Evolutionary conservation across 2,888 invertebrate species (phyloP).

Genomic region (Mythimna impura): DNA sequence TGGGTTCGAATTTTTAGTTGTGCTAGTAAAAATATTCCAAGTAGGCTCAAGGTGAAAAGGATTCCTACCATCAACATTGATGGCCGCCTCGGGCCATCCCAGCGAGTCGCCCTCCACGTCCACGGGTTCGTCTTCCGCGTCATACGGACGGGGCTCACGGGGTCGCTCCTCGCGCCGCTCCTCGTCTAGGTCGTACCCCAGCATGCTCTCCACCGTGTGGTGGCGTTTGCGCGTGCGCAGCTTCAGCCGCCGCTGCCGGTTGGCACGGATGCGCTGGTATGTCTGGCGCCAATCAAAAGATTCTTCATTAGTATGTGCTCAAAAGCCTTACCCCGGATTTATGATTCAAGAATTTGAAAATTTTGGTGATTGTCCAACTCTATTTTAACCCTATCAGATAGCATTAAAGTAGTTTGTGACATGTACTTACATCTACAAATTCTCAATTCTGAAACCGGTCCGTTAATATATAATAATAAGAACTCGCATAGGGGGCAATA

Average conservation of each 20-base stretch:
- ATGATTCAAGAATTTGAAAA: not conserved
- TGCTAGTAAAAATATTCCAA: too few species aligned
- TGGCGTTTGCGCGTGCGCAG: constrained; percentile 89
- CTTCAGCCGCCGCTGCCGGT: constrained; percentile 87
- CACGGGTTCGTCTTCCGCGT: constrained; percentile 88
- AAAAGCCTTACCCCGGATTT: not conserved
- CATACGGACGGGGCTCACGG: constrained; percentile 80
- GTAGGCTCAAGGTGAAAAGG: not conserved
- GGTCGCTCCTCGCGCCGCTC: constrained; percentile 86
- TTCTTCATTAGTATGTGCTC: not conserved
- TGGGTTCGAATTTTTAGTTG: too few species aligned
- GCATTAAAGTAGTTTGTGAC: not conserved
- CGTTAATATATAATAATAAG: not conserved
- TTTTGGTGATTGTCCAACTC: not conserved
- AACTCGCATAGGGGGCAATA: constrained; percentile 6
- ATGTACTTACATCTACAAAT: not conserved
- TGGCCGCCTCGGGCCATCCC: constrained; percentile 87
- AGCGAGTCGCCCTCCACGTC: constrained; percentile 89
- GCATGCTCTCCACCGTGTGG: constrained; percentile 89
- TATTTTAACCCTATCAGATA: not conserved
- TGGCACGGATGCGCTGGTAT: constrained; percentile 88
- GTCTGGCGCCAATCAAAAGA: constrained; percentile 73
- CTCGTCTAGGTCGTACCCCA: constrained; percentile 88
- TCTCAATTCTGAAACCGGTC: not conserved
- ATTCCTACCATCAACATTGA: constrained; percentile 81